Base-by-base conservation (phyloP, 2,797 vertebrate species). In the Enteromius fasciolatus region DNA sequence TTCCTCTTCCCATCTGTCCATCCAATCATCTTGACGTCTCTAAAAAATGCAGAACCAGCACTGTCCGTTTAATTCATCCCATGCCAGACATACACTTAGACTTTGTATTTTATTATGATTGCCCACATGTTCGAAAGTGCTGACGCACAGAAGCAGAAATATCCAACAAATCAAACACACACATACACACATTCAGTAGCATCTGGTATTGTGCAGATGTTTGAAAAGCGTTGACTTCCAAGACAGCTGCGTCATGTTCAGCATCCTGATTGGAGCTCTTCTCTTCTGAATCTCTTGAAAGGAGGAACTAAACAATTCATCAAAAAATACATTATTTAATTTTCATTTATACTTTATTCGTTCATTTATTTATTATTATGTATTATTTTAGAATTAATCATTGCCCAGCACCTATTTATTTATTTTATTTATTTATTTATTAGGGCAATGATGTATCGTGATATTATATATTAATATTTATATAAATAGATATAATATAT, bases 81-180 rank as follows among this genome's bases (percentile, higher is more conserved):
- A 23, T 69, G 39, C 64, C 81, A 80, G 5, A 50, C 74, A 68
- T 15, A 50, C 64, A 83, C 73, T 63, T 31, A 86, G 44, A 77
- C 36, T 59, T 39, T 48, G 12, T 54, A 75, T 63, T 54, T 48
- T 52, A 54, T 54, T 66, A 52, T 59, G 41, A 67, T 52, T 72
- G 33, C 46, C 23, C 69, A 67, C 69, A 41, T 74, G 69, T 79
- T 79, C 3, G 23, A 67, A 78, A 52, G 25, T 57, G 68, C 66
- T 72, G 69, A 81, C 33, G 11, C 63, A 52, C 72, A 67, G 69
- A 31, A 57, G 48, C 57, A 54, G 44, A 52, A 52, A 57, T 25
- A 28, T 76, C 70, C 28, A 23, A 28, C 59, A 66, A 48, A 64
- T 59, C 31, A 57, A 33, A 33, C 25, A 66, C 11, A 66, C 11